Conservation (phyloP, 2,113 vertebrate genomes). For the Mastomys natalensis region DNA sequence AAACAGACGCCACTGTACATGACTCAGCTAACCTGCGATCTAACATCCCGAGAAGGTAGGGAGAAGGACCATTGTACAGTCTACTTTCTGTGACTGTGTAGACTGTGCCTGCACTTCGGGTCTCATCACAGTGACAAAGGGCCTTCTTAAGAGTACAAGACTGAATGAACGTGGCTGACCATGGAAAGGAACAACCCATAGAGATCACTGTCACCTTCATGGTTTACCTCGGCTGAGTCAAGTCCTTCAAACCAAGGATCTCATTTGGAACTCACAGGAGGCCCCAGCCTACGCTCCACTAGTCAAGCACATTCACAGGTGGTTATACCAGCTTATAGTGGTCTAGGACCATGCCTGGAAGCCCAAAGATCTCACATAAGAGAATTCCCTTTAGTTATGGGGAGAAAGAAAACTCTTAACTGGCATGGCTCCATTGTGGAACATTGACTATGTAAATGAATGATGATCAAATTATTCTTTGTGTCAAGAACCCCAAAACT, state of each 20-base stretch:
- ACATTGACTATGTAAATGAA: neutral
- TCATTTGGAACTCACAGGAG: neutral
- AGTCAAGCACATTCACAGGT: neutral
- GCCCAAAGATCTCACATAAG: neutral
- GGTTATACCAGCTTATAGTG: neutral
- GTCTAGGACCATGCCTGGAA: neutral
- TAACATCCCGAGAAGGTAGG: neutral
- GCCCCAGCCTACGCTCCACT: neutral
- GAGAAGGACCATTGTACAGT: neutral
- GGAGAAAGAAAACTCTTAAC: neutral
- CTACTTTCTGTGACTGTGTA: neutral
- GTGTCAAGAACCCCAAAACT: neutral
- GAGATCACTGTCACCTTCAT: neutral
- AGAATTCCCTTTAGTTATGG: neutral
- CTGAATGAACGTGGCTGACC: neutral
- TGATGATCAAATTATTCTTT: neutral
- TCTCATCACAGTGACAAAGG: neutral
- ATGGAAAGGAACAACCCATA: neutral
- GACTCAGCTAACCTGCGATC: neutral
- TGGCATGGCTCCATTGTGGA: neutral
- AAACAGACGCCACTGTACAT: slow-evolving; percentile 59
- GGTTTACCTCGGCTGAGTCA: neutral
- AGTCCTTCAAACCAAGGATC: neutral
- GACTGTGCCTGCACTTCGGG: neutral
- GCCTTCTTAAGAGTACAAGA: neutral